Conservation (phyloP, 2,113 vertebrate species). For the Pterocles orientalis region DNA sequence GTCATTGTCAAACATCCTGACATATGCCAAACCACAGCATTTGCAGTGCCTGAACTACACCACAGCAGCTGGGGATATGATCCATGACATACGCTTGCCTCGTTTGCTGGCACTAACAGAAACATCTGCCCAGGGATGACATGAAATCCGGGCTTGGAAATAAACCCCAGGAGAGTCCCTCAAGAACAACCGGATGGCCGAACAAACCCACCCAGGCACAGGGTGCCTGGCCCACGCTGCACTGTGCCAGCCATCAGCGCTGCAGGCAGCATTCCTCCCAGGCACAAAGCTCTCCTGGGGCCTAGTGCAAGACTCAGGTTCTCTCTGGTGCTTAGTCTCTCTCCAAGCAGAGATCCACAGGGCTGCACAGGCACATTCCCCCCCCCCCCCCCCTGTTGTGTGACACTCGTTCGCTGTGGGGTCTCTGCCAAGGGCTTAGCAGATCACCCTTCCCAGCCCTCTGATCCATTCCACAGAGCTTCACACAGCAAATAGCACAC, state of each 20-base stretch:
- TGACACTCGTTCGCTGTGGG: background rate
- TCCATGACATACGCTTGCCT: background rate
- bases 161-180: background rate
- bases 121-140: accelerated
- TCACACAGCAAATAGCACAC: background rate
- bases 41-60: background rate
- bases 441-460: background rate
- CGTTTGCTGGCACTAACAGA: background rate
- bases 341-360: background rate
- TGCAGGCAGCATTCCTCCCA: background rate
- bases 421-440: background rate
- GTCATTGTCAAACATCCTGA: accelerated
- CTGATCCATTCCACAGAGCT: background rate
- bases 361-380: background rate
- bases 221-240: background rate
- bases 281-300: background rate
- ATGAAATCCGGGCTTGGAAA: background rate
- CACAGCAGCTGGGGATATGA: background rate
- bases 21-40: background rate
- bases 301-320: background rate
- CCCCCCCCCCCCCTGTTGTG: too few relatives aligned
- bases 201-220: background rate
- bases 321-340: background rate
- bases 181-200: background rate
- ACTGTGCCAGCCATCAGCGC: accelerated